These are phyloP conservation scores for Rhynchomys soricoides DNA, from an alignment of 2,113 vertebrate species.

Conservation along the genomic window DNA sequence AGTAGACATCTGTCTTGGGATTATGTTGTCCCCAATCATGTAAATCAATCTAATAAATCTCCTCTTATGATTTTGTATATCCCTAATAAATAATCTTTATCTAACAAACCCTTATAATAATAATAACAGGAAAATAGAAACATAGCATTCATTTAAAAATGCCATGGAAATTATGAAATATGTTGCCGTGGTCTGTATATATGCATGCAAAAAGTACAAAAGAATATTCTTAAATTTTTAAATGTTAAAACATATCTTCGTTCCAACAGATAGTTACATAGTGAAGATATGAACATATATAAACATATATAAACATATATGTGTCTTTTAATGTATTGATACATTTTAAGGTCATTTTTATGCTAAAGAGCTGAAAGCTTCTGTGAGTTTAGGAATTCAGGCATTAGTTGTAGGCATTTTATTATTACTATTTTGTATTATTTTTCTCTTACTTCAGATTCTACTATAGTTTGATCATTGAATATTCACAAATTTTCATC, in stretches of 20 bases:
- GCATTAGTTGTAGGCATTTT: not conserved
- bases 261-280: not conserved
- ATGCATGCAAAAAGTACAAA: not conserved
- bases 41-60: not conserved
- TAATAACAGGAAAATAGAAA: not conserved
- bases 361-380: not conserved
- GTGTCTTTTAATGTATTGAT: not conserved
- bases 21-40: not conserved
- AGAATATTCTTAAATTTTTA: constrained; percentile 19
- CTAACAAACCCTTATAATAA: not conserved
- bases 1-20: not conserved
- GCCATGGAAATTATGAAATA: not conserved
- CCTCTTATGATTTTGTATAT: not conserved
- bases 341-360: constrained; percentile 9
- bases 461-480: not conserved
- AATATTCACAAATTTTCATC: not conserved
- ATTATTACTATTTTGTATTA: not conserved
- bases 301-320: not conserved
- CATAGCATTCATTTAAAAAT: constrained; percentile 15
- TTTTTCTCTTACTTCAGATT: not conserved
- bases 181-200: not conserved
- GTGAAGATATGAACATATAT: not conserved
- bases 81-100: not conserved
- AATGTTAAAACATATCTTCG: not conserved
- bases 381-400: not conserved